These are phyloP conservation scores for Ctenopoma multispine DNA, from an alignment of 2,797 vertebrate genomes.

Conservation along the genomic window DNA sequence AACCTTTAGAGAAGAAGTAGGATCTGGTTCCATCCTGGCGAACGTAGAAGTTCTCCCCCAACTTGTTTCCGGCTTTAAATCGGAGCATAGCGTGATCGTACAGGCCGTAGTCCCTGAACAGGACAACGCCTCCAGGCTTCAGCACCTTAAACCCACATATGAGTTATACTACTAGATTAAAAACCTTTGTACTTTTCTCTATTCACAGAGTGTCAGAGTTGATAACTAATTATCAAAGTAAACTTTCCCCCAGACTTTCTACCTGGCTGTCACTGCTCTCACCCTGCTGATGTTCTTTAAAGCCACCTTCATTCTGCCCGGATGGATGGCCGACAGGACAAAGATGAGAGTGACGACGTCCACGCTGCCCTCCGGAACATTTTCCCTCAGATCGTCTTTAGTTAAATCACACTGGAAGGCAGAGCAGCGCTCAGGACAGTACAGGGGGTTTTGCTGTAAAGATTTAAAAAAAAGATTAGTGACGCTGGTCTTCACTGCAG, in stretches of 20 bases:
- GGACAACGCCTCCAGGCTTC: conserved; percentile 90
- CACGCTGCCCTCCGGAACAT: conserved; percentile 86
- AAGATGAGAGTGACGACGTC: conserved; percentile 93
- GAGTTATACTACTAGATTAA: not conserved
- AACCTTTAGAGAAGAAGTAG: conserved; percentile 95
- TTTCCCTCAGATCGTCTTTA: conserved; percentile 87
- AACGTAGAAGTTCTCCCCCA: conserved; percentile 96
- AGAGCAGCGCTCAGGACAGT: conserved; percentile 86
- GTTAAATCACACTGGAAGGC: conserved; percentile 97
- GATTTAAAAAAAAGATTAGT: not conserved
- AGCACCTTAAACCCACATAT: conserved; percentile 84
- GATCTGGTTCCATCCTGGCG: conserved; percentile 96
- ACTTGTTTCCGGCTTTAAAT: conserved; percentile 93
- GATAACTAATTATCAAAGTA: too few species aligned
- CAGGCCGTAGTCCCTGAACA: conserved; percentile 97
- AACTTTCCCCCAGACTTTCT: too few species aligned
- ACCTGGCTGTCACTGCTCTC: conserved; percentile 37
- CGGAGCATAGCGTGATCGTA: conserved; percentile 96
- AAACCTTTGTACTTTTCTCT: not conserved
- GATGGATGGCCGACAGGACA: conserved; percentile 94
- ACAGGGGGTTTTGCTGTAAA: conserved; percentile 89
- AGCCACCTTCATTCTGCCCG: conserved; percentile 92
- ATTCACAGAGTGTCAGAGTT: too few species aligned
- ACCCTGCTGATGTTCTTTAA: conserved; percentile 92
- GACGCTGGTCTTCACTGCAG: not conserved